phyloP scores from a whole-genome alignment of 2,888 invertebrate genomes.

The Molorchus minor region DNA sequence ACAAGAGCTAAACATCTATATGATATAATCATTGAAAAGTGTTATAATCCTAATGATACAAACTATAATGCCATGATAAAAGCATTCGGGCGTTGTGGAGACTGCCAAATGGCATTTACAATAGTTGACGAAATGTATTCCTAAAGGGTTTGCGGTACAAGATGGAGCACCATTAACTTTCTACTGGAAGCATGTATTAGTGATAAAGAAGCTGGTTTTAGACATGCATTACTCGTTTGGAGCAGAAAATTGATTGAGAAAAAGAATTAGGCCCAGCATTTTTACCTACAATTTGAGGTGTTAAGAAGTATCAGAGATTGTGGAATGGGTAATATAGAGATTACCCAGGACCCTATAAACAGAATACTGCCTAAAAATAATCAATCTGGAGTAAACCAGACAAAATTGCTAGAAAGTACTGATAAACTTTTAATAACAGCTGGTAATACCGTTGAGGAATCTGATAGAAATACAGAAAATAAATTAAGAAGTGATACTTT shows the following conservation, averaged over 20 bases:
- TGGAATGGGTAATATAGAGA: constrained; percentile 73
- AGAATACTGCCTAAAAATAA: constrained; percentile 32
- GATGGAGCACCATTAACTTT: constrained; percentile 79
- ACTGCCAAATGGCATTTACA: constrained; percentile 78
- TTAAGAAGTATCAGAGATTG: constrained; percentile 84
- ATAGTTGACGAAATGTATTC: constrained; percentile 86
- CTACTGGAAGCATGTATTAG: constrained; percentile 85
- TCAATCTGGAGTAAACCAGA: not conserved
- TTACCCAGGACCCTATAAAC: constrained; percentile 64
- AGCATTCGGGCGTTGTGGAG: constrained; percentile 87
- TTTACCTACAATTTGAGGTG: constrained; percentile 84
- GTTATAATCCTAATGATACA: constrained; percentile 74
- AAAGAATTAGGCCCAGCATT: constrained; percentile 73
- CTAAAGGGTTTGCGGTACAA: constrained; percentile 68
- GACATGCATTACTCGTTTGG: constrained; percentile 87
- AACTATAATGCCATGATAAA: constrained; percentile 92
- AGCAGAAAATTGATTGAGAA: constrained; percentile 77
- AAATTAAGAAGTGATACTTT: no score
- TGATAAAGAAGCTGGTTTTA: constrained; percentile 81
- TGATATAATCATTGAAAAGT: constrained; percentile 74
- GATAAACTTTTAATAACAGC: constrained; percentile 12
- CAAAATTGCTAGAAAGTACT: not conserved
- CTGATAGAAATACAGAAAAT: not conserved
- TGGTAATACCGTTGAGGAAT: not conserved
- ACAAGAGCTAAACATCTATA: constrained; percentile 73